Evolutionary conservation across 2,113 vertebrate species (phyloP).

Genomic region (Pteropus alecto): DNA sequence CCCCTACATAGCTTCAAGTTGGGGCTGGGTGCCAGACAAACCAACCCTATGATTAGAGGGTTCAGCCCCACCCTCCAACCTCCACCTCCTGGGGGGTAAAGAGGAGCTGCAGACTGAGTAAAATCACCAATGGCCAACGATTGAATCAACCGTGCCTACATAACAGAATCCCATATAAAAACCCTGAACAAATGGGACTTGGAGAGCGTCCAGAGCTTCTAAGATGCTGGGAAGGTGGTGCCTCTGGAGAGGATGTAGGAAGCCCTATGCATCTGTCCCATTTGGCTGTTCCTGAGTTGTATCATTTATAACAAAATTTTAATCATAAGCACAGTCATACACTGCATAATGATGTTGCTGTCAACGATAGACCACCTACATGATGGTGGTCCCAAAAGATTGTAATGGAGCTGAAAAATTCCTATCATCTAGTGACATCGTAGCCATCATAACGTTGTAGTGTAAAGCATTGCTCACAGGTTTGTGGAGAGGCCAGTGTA

Average conservation of each 20-base stretch:
- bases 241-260: rapidly evolving
- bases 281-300: not conserved
- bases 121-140: not conserved
- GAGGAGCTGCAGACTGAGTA: no score
- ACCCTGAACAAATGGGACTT: not conserved
- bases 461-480: not conserved
- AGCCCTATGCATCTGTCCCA: not conserved
- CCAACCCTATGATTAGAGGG: not conserved
- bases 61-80: not conserved
- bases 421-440: not conserved
- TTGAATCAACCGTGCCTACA: not conserved
- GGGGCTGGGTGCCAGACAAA: not conserved
- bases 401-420: not conserved
- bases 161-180: not conserved
- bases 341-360: not conserved
- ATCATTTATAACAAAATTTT: not conserved
- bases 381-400: not conserved
- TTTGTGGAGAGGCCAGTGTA: not conserved
- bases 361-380: no score
- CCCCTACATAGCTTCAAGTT: not conserved
- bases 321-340: not conserved
- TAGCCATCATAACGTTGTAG: not conserved
- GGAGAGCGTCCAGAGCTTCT: no score
- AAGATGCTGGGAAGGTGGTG: not conserved
- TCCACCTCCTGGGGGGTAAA: not conserved